Base-by-base conservation (phyloP, 1,140 invertebrate genomes). In the Bombus picipes region DNA sequence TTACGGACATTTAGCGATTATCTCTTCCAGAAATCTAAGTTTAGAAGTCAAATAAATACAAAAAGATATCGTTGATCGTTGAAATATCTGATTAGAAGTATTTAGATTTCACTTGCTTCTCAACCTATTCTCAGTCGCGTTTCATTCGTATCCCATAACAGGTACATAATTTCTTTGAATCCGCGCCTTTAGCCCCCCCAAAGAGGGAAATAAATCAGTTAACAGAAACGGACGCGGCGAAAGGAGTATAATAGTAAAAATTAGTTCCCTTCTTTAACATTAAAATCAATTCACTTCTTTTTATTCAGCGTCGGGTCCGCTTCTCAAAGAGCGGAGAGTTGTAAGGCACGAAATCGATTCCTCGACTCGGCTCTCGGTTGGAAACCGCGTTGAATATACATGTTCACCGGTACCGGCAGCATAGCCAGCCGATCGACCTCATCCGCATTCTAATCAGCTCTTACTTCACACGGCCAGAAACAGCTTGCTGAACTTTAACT, bases 401-500 rank as follows among this genome's bases (percentile, higher is more conserved):
- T 91, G 86, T 85, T 87, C 88, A 73, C 82, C 39, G 43, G 72
- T 15, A 32, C 72, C 18, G 15, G 43, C 73, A 68, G 73, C 73
- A 57, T 87, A 77, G 81, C 85, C 81, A 74, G 72, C 81, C 83
- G 90, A 91, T 92, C 81, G 86, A 90, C 89, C 90, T 91, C 91
- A 88, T 92, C 91, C 89, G 86, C 83, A 92, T 92, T 92, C 91
- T 92, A 92, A 92, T 92, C 91, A 91, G 92, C 88, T 87, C 86
- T 92, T 88, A 89, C 90, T 91, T 86, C 85, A 77, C 86, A 87
- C 81, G 86, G 87, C 88, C 85, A 92, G 87, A 90, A 92, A 91
- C 91, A 91, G 88, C 88, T 92, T 92, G 89, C 87, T 87, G 81
- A 92, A 92, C 90, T 89, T 90, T 87, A 92, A 90, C 86, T 85